phyloP scores from a whole-genome alignment of 1,140 invertebrate species.

The Spodoptera litura region DNA sequence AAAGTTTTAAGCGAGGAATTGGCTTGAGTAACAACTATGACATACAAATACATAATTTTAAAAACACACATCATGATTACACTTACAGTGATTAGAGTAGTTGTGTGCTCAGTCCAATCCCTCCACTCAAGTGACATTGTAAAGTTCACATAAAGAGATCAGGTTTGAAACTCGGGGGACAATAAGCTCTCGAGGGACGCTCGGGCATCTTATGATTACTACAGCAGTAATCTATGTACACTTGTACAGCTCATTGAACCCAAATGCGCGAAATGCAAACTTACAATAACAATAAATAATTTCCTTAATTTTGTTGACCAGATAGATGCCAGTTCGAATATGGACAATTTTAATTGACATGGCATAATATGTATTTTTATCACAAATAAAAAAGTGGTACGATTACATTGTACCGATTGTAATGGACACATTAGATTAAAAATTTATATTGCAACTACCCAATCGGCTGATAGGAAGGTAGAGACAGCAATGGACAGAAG shows the following conservation, averaged over 20 bases:
- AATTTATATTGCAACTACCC: slow-evolving; percentile 79
- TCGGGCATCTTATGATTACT: slow-evolving; percentile 48
- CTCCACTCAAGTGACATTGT: slow-evolving; percentile 68
- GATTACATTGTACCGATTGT: slow-evolving; percentile 62
- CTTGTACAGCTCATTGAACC: slow-evolving; percentile 62
- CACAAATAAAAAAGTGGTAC: slow-evolving; percentile 76
- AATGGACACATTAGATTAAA: slow-evolving; percentile 59
- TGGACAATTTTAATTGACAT: slow-evolving; percentile 84
- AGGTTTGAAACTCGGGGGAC: slow-evolving; percentile 73
- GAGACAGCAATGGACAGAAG: slow-evolving; percentile 63
- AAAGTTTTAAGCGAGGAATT: slow-evolving; percentile 73
- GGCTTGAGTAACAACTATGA: slow-evolving; percentile 57
- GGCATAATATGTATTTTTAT: slow-evolving; percentile 71
- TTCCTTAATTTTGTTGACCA: slow-evolving; percentile 71
- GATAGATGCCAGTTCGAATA: slow-evolving; percentile 77
- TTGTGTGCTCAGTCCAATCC: slow-evolving; percentile 63
- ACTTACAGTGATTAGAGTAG: slow-evolving; percentile 44
- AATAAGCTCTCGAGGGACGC: slow-evolving; percentile 71
- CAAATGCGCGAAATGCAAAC: slow-evolving; percentile 75
- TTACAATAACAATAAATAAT: slow-evolving; percentile 78
- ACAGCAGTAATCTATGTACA: slow-evolving; percentile 55
- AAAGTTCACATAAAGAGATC: slow-evolving; percentile 81
- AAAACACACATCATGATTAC: slow-evolving; percentile 54
- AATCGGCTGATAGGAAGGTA: slow-evolving; percentile 69
- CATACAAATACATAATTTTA: slow-evolving; percentile 56